Evolutionary conservation across 2,797 vertebrate species (phyloP), one percentile per base, ranked within the genome.

Genomic region (Delichon dasypus): DNA sequence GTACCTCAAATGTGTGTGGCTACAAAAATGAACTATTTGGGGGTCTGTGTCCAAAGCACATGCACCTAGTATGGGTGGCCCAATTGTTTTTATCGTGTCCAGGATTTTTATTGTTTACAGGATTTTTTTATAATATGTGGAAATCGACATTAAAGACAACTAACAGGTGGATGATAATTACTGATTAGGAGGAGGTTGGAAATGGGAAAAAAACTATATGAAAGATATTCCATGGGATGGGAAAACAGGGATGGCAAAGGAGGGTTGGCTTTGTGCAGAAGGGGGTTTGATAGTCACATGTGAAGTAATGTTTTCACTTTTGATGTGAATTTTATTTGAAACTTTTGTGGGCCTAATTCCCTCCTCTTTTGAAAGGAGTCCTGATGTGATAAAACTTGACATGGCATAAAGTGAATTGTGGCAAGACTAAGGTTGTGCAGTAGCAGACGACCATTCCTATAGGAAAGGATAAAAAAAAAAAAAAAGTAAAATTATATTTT

Each of bases 281-380:
- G 4, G 2, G 26, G 2, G 5, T 57, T 77, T 4, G 13, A 5
- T 18, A 73, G 13, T 23, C 21, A 32, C 1, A 0, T 54, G 17
- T 42, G 54, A 78, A 22, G 20, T 64, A 26, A 26, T 84, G 23
- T 68, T 88, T 77, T 84, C 50, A 47, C 17, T 32, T 12, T 30
- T 0, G 0, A 5, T 54, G 22, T 65, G 42, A 90, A 55, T 83
- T 85, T 77, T 76, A 48, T 75, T 92, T 95, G 22, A 48, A 72
- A 10, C 5, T 68, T 21, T 72, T 61, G 21, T 87, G 36, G 27
- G 7, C 18, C 72, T 66, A 36, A 11, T 21, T 75, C 42, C 16
- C 10, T 58, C 22, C 8, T 75, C 11, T 22, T 85, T 67, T 45
- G 58, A 50, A 36, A 77, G 29, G 32, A 70, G 10, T 62, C 23